A percentile compares a stretch with the other conserved stretches of the same genome.
Conservation (phyloP, 2,888 invertebrate genomes). For the Acleris literana region DNA sequence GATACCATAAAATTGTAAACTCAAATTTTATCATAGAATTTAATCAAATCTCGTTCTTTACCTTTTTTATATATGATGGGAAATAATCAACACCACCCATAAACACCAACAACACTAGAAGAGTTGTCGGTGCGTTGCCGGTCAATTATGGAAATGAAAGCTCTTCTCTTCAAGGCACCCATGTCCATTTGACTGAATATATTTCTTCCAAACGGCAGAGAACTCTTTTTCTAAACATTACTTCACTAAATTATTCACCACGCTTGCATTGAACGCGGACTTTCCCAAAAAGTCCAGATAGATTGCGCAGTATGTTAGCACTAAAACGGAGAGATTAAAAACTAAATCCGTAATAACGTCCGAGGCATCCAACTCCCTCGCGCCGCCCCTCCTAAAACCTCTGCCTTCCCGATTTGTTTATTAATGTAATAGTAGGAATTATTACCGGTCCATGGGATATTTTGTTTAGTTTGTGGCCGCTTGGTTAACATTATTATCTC, state of each 20-base stretch:
- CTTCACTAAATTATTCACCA: constrained; percentile 7
- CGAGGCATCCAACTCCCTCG: constrained; percentile 1
- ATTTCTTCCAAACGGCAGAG: too few relatives aligned
- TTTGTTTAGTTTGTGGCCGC: constrained; percentile 70
- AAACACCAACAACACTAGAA: too few relatives aligned
- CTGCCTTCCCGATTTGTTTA: constrained; percentile 23
- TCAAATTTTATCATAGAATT: too few relatives aligned
- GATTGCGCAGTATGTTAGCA: constrained; percentile 20
- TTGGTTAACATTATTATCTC: constrained; percentile 60
- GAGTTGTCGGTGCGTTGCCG: too few relatives aligned
- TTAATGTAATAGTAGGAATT: constrained; percentile 53
- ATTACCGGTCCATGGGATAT: constrained; percentile 64
- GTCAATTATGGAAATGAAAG: too few relatives aligned
- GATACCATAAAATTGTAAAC: too few relatives aligned
- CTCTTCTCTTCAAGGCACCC: too few relatives aligned
- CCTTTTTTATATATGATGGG: too few relatives aligned
- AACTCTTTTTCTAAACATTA: background rate
- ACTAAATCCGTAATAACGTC: constrained; percentile 33
- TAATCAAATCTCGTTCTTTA: too few relatives aligned
- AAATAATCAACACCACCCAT: too few relatives aligned
- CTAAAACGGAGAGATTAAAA: constrained; percentile 34
- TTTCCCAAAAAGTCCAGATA: constrained; percentile 21
- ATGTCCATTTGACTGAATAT: too few relatives aligned
- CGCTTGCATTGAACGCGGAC: constrained; percentile 7
- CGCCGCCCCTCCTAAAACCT: constrained; percentile 1